Conservation (phyloP, 2,888 invertebrate species). For the Caenorhabditis japonica region DNA sequence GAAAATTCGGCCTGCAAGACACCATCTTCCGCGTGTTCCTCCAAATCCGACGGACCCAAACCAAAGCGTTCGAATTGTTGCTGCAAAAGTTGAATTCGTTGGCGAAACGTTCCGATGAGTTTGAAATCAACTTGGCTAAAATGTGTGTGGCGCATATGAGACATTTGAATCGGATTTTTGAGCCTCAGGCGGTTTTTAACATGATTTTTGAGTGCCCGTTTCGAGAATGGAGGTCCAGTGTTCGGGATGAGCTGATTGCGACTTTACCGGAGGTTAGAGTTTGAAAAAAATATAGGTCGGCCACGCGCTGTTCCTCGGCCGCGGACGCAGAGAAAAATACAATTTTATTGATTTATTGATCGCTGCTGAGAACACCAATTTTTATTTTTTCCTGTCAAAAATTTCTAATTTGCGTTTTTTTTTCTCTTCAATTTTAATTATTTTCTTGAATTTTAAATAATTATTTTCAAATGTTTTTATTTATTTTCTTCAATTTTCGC, state of each 20-base stretch:
- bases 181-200: slow-evolving; percentile 28
- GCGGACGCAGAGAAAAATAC: too few species aligned
- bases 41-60: slow-evolving; percentile 16
- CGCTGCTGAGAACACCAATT: too few species aligned
- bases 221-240: slow-evolving; percentile 21
- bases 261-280: slow-evolving; percentile 43
- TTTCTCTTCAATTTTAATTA: too few species aligned
- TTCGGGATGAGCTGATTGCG: slow-evolving; percentile 11
- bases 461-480: too few species aligned
- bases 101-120: slow-evolving; percentile 8
- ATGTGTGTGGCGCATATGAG: slow-evolving; percentile 38
- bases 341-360: too few species aligned
- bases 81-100: slow-evolving; percentile 24
- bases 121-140: slow-evolving; percentile 10
- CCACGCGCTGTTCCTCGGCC: too few species aligned
- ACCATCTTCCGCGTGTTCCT: slow-evolving; percentile 39
- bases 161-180: slow-evolving; percentile 33
- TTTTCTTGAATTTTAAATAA: not conserved
- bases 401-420: too few species aligned
- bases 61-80: slow-evolving; percentile 18
- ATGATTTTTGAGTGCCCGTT: slow-evolving; percentile 31
- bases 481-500: too few species aligned
- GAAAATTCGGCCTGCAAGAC: slow-evolving; percentile 38
- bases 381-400: too few species aligned
- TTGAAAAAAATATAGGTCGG: too few species aligned